Conservation (phyloP, 2,113 vertebrate species). For the Mastomys coucha region DNA sequence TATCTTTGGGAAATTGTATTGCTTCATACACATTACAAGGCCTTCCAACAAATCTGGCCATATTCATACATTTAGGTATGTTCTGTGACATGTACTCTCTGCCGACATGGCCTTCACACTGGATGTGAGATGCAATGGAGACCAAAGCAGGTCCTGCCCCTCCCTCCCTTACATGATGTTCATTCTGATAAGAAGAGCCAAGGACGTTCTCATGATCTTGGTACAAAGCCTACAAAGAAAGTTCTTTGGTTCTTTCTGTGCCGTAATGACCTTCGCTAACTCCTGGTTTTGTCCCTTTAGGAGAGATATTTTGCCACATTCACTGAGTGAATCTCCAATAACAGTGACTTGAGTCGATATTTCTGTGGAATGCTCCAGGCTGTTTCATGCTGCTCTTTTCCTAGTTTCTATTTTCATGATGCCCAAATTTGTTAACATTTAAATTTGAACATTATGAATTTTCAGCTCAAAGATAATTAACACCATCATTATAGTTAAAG, state of each 20-base stretch:
- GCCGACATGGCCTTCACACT: background rate
- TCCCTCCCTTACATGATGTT: background rate
- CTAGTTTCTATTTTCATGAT: background rate
- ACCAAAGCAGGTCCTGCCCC: background rate
- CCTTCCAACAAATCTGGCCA: background rate
- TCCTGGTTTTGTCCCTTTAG: background rate
- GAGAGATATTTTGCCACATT: background rate
- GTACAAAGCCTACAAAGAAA: background rate
- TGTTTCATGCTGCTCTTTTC: too few relatives aligned
- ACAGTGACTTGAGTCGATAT: background rate
- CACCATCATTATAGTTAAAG: background rate
- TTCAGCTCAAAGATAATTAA: background rate
- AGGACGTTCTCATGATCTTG: background rate
- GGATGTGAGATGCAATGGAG: background rate
- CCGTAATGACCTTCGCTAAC: background rate
- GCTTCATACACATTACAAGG: background rate
- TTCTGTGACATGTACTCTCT: background rate
- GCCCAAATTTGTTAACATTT: background rate
- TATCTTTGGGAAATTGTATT: background rate
- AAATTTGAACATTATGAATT: background rate
- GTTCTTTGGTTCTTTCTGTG: background rate
- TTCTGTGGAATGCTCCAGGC: background rate
- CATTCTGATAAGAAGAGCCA: background rate
- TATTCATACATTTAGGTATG: background rate
- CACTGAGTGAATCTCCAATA: background rate